Percentiles rank a stretch among this genome's conserved stretches.
phyloP scores from a whole-genome alignment of 2,888 invertebrate genomes.

The Pollenia angustigena region DNA sequence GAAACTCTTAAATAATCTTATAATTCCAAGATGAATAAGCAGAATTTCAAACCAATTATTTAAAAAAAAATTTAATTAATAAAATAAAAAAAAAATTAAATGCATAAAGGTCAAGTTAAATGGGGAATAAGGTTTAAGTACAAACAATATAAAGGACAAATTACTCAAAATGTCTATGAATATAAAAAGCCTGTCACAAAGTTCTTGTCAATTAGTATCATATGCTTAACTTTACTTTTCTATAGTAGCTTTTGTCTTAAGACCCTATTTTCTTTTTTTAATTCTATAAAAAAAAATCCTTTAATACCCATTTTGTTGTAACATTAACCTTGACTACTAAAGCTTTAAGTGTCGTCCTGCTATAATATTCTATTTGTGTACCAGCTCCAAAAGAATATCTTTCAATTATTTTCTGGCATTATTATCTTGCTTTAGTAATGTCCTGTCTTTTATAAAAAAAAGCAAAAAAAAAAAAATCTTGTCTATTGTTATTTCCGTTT shows the following conservation, averaged over 20 bases:
- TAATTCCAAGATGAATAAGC: no score
- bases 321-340: conserved; percentile 62
- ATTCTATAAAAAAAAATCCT: conserved; percentile 19
- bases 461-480: conserved; percentile 21
- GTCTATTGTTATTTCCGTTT: conserved; percentile 58
- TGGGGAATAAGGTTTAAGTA: conserved; percentile 38
- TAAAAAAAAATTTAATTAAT: background rate
- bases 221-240: background rate
- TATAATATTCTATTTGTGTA: conserved; percentile 14
- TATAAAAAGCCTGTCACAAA: background rate
- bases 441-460: conserved; percentile 15
- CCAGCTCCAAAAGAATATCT: background rate
- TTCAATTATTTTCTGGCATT: conserved; percentile 37
- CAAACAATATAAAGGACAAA: conserved; percentile 7
- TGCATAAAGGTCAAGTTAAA: conserved; percentile 57
- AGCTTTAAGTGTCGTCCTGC: conserved; percentile 38
- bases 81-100: background rate
- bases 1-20: no score
- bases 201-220: conserved; percentile 1
- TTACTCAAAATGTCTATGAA: background rate
- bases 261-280: background rate
- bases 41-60: no score
- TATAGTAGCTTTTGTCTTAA: background rate
- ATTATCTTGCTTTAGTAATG: conserved; percentile 50
- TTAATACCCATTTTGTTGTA: conserved; percentile 36